phyloP scores from a whole-genome alignment of 2,797 vertebrate species.

The Enoplosus armatus region DNA sequence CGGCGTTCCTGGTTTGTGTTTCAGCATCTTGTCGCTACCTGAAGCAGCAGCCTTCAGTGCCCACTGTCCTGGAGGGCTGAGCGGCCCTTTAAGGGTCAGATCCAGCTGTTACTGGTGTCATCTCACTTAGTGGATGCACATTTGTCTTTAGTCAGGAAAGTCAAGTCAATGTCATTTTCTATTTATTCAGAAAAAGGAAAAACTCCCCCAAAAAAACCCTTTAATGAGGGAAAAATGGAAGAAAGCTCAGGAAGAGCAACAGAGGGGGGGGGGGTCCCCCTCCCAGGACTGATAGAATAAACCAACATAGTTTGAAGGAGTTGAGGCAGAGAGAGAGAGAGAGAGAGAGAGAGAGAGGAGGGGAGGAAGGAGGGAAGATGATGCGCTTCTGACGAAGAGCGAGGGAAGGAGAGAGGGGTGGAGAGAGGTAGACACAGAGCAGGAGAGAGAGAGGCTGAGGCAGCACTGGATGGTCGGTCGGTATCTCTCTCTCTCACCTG shows the following conservation, averaged over 20 bases:
- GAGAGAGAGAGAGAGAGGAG: background rate
- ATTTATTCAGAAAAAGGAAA: background rate
- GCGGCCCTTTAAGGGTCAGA: background rate
- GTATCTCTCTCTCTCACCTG: constrained; percentile 1
- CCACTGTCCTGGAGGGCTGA: no score
- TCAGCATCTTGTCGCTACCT: background rate
- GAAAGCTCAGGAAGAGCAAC: background rate
- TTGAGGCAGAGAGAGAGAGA: background rate
- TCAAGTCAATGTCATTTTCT: background rate
- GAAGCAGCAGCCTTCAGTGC: background rate
- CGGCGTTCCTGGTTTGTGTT: background rate
- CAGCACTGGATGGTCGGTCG: constrained; percentile 21
- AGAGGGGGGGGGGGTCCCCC: background rate
- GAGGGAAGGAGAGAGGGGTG: constrained; percentile 24
- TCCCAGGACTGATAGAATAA: no score
- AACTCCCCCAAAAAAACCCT: no score
- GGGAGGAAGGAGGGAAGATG: constrained; percentile 23
- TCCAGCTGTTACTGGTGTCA: no score
- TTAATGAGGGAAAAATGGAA: background rate
- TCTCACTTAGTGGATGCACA: background rate
- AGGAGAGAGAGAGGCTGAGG: constrained; percentile 58
- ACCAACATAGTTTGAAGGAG: background rate
- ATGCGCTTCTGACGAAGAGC: constrained; percentile 49
- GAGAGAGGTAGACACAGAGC: constrained; percentile 42
- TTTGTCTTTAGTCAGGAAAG: background rate